These are phyloP conservation scores for Spea multiplicata DNA, from an alignment of 2,113 vertebrate species.

Conservation along the genomic window DNA sequence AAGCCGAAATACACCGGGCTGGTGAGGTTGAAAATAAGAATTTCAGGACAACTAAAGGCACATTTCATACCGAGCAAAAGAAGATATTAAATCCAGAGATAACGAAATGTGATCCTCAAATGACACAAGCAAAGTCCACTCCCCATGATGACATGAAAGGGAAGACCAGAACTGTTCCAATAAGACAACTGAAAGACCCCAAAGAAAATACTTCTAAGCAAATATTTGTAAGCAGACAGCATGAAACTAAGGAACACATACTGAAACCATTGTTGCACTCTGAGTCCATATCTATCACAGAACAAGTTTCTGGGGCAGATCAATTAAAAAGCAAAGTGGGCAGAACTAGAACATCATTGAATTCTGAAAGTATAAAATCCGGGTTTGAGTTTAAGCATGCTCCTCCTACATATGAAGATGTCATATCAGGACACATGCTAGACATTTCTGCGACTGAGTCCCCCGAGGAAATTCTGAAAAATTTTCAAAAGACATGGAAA, in stretches of 20 bases:
- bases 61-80: conserved; percentile 72
- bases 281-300: conserved; percentile 64
- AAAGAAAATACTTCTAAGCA: conserved; percentile 48
- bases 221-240: conserved; percentile 52
- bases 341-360: conserved; percentile 58
- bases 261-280: conserved; percentile 57
- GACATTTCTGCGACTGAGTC: conserved; percentile 67
- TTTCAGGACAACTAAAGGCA: conserved; percentile 69
- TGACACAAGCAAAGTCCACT: conserved; percentile 55
- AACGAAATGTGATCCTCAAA: conserved; percentile 62
- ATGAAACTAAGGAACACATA: conserved; percentile 51
- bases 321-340: conserved; percentile 65
- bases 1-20: conserved; percentile 59
- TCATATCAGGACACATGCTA: conserved; percentile 73
- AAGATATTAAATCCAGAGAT: conserved; percentile 59
- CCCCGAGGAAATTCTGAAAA: conserved; percentile 70
- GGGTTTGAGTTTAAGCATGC: conserved; percentile 62
- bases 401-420: conserved; percentile 84
- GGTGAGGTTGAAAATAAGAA: conserved; percentile 63
- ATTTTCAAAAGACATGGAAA: conserved; percentile 79
- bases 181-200: conserved; percentile 51
- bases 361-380: conserved; percentile 60
- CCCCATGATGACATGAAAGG: conserved; percentile 61
- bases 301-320: conserved; percentile 67
- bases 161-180: conserved; percentile 51